These are phyloP conservation scores for Scaptomyza graminum DNA, from an alignment of 1,140 invertebrate genomes.

Conservation along the genomic window DNA sequence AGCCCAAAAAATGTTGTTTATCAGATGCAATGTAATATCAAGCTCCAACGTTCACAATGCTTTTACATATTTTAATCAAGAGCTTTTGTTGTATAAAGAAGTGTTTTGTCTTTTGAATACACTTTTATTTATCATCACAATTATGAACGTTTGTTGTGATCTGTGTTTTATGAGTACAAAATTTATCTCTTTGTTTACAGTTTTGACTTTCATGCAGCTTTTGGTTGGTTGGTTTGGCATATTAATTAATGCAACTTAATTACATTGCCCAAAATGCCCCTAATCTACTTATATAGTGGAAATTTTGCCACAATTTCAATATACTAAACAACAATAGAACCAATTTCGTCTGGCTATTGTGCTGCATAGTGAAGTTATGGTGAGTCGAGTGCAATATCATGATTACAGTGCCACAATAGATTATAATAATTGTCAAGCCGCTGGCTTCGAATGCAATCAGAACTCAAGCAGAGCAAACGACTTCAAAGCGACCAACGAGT, in stretches of 20 bases:
- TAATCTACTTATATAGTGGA: not conserved
- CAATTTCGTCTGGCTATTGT: not conserved
- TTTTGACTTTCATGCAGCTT: not conserved
- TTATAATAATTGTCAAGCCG: slow-evolving; percentile 46
- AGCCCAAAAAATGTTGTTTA: not conserved
- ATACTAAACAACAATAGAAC: slow-evolving; percentile 1
- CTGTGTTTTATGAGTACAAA: too few relatives aligned
- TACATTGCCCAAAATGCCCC: not conserved
- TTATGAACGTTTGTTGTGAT: too few relatives aligned
- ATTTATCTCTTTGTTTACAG: too few relatives aligned
- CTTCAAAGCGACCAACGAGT: slow-evolving; percentile 53
- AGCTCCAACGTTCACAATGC: too few relatives aligned
- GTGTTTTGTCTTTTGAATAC: too few relatives aligned
- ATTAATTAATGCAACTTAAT: slow-evolving; percentile 1
- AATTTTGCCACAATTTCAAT: not conserved
- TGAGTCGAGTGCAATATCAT: not conserved
- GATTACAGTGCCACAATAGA: slow-evolving; percentile 6
- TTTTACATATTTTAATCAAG: too few relatives aligned
- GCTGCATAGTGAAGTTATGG: not conserved
- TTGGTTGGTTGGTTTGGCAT: not conserved
- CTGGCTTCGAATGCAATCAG: slow-evolving; percentile 43
- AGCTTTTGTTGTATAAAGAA: too few relatives aligned
- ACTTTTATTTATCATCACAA: too few relatives aligned
- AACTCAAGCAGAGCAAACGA: slow-evolving; percentile 15
- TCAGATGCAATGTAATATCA: not conserved